Base-by-base conservation (phyloP, 1,140 invertebrate genomes). In the Brachionus paranguensis region DNA sequence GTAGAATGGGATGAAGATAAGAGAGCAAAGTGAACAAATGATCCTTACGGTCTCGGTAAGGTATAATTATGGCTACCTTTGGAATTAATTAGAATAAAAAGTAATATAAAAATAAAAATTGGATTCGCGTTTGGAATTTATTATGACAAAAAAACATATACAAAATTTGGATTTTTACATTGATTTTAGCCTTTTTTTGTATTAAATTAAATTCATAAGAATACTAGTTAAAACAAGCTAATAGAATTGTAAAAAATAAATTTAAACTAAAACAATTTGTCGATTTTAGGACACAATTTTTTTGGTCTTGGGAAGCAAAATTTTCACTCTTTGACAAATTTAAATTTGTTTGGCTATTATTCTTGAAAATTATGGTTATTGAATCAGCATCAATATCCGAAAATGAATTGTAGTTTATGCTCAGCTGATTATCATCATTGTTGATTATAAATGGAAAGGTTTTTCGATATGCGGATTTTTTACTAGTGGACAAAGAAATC, bases 1-100 rank as follows among this genome's bases (percentile, higher is more conserved):
- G 93, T 60, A 99, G 90, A 88, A 95, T 95, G 14, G 93, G 93
- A 89, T 98, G 95, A 88, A 98, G 94, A 87, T 95, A 94, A 86
- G 93, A 92, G 64, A 96, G 90, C 87, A 96, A 95, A 78, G 92
- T 90, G 17, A 92, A 89, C 8, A 98, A 90, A 87, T 99, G 96
- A 24, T 91, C 89, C 85, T 93, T 90, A 68, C 96, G 91, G 86
- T 96, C 93, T 84, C 96, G 91, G 87, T 96, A 97, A 3, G 95
- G 95, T 53, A 97, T 91, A 84, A 97, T 92, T 24, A 97, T 92
- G 12, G 95, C 95, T 7, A 95, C 93, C 78, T 84, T n/a, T 50
- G 3, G 4, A 41, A 43, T 43, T 41, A 41, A 20, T 76, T 33
- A 43, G 14, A 43, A 7, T 76, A 24, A 50, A 76, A 29, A 11